Evolutionary conservation across 1,140 invertebrate genomes (phyloP), one percentile per base, ranked within the genome.

Genomic region (Cydia amplana): DNA sequence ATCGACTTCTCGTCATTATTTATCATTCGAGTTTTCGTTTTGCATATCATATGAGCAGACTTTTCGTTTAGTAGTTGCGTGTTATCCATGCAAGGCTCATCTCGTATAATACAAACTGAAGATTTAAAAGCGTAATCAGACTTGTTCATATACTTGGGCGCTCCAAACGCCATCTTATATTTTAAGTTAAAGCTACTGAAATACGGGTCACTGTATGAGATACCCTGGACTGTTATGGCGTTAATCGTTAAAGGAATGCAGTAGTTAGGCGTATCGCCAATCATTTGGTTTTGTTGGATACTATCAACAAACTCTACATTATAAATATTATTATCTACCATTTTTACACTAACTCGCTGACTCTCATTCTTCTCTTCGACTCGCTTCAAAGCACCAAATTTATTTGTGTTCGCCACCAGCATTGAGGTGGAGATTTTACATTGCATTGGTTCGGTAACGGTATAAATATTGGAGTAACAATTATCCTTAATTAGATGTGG

Each of bases 381-480:
- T 93, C 89, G 92, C 88, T 92, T 90, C 92, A 91, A 93, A 93
- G 93, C 93, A 93, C 93, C 93, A 93, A 93, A 88, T 90, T 90
- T 93, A 90, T 93, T 93, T 92, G 92, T 92, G 91, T 91, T 90
- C 85, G 87, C 91, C 93, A 92, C 92, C 93, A 89, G 93, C 92
- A 91, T 91, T 81, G 85, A 88, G 89, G 92, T 93, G 93, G 91
- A 93, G 89, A 87, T 82, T 87, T 94, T 94, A 94, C 94, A 94
- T 94, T 94, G 94, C 94, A 94, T 93, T 94, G 94, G 94, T 94
- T 94, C 94, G 93, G 94, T 94, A 94, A 94, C 93, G 94, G 93
- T 92, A 91, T 92, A 85, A 91, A 92, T 93, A 91, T 89, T 90
- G 90, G 87, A 93, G 87, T 92, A 93, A 93, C 90, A 91, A 93